Percentiles rank a stretch among this genome's conserved stretches.
Evolutionary conservation across 2,888 invertebrate species (phyloP).

Genomic region (Callyntrura guangdongensis): DNA sequence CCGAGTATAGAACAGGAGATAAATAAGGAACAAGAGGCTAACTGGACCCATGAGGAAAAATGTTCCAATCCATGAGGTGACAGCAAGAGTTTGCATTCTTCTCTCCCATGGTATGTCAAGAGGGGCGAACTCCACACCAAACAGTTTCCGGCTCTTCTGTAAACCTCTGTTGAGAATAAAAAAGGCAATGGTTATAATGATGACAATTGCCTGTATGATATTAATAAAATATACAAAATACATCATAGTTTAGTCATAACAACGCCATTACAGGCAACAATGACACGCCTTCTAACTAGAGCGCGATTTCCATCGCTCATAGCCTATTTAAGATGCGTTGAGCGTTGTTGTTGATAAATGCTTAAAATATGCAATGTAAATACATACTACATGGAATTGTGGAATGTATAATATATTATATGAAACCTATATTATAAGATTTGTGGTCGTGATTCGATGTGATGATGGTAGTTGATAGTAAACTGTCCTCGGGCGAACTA

Average conservation of each 20-base stretch:
- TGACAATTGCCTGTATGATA: not conserved
- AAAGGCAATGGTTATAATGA: not conserved
- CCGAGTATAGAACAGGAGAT: slow-evolving; percentile 86
- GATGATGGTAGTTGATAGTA: no score
- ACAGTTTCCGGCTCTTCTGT: slow-evolving; percentile 85
- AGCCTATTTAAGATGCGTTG: no score
- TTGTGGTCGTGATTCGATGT: no score
- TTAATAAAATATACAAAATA: not conserved
- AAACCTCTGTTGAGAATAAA: slow-evolving; percentile 59
- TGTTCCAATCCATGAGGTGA: slow-evolving; percentile 90
- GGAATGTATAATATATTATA: no score
- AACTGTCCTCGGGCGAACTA: no score
- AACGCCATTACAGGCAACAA: not conserved
- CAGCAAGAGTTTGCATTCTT: slow-evolving; percentile 94
- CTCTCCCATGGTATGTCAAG: slow-evolving; percentile 91
- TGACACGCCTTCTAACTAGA: not conserved
- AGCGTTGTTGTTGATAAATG: no score
- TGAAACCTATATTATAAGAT: no score
- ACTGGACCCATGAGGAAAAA: slow-evolving; percentile 87
- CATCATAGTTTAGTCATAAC: not conserved
- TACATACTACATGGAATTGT: no score
- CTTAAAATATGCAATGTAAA: no score
- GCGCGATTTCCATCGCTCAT: no score
- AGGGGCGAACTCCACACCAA: slow-evolving; percentile 95
- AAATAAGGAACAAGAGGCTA: slow-evolving; percentile 87